Evolutionary conservation across 2,888 invertebrate species (phyloP).

Genomic region (Ephialtes manifestator): DNA sequence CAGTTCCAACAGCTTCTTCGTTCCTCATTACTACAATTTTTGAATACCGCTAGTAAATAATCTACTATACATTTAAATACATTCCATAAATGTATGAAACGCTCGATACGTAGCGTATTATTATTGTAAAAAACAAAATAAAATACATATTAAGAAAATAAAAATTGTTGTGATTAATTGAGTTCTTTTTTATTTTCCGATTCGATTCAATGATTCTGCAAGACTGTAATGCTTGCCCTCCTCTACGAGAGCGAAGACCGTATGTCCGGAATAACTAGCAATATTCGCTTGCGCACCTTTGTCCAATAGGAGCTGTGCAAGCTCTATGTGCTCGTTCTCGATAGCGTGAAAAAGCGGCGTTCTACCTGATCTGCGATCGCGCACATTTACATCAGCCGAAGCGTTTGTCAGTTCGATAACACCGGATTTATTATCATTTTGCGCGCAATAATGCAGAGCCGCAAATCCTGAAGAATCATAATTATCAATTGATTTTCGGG

Average conservation of each 20-base stretch:
- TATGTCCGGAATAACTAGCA: constrained; percentile 80
- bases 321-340: constrained; percentile 74
- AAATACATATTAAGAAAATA: neutral
- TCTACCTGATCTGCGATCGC: constrained; percentile 80
- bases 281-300: constrained; percentile 76
- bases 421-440: constrained; percentile 75
- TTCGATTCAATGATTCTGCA: constrained; percentile 68
- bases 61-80: too few relatives aligned
- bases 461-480: constrained; percentile 79
- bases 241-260: constrained; percentile 75
- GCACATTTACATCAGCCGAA: constrained; percentile 78
- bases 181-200: constrained; percentile 39
- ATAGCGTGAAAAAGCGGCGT: constrained; percentile 82
- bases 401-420: constrained; percentile 72
- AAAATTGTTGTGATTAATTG: neutral
- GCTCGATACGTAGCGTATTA: neutral
- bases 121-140: neutral
- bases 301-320: constrained; percentile 74
- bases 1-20: neutral
- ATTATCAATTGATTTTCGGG: constrained; percentile 70
- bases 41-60: neutral
- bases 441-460: constrained; percentile 82
- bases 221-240: constrained; percentile 74
- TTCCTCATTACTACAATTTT: neutral
- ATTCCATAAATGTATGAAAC: neutral